Conservation (phyloP, 2,797 vertebrate species). For the Enteromius trimaculatus region DNA sequence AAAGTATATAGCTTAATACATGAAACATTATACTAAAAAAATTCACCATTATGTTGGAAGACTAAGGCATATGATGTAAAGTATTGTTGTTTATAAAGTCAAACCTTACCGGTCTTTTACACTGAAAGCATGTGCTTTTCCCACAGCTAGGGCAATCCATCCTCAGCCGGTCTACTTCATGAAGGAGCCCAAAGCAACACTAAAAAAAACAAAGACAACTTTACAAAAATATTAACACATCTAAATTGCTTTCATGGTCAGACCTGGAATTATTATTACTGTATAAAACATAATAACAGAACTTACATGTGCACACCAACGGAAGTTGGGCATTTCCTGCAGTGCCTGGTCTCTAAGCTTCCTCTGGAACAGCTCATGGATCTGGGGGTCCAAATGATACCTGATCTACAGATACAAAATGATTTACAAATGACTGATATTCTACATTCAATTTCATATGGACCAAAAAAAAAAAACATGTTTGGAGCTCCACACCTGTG, state of each 20-base stretch:
- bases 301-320: constrained; percentile 83
- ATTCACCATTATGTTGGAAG: not conserved
- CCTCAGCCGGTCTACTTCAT: constrained; percentile 73
- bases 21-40: not conserved
- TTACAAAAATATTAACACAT: not conserved
- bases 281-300: not conserved
- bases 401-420: constrained; percentile 71
- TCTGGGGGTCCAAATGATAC: constrained; percentile 75
- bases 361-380: constrained; percentile 82
- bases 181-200: constrained; percentile 81
- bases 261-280: not conserved
- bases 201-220: constrained; percentile 51
- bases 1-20: not conserved
- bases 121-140: constrained; percentile 81
- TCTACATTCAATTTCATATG: not conserved
- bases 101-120: constrained; percentile 76
- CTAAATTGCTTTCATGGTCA: not conserved
- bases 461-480: not conserved
- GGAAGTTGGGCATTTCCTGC: constrained; percentile 78
- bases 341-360: constrained; percentile 80
- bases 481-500: constrained; percentile 70
- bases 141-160: constrained; percentile 82
- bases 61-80: not conserved
- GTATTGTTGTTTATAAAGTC: not conserved
- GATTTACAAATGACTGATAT: not conserved